Percentiles rank a stretch among this genome's conserved stretches.
phyloP scores from a whole-genome alignment of 2,797 vertebrate species.

The Bradypodion ventrale region DNA sequence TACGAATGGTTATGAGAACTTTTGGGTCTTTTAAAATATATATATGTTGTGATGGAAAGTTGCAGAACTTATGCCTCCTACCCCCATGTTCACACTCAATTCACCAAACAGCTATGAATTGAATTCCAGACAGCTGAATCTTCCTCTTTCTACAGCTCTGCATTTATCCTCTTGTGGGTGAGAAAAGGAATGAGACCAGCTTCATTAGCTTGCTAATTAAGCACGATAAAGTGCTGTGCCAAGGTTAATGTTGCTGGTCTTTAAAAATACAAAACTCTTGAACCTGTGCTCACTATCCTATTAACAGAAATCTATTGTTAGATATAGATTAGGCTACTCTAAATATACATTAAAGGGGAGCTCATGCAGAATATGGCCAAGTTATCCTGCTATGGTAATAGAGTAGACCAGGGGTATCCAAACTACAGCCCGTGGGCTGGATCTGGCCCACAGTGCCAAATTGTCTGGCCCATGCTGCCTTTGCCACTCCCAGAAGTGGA shows the following conservation, averaged over 20 bases:
- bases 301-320: slow-evolving; percentile 39
- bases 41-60: slow-evolving; percentile 10
- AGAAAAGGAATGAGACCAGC: slow-evolving; percentile 64
- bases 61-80: slow-evolving; percentile 53
- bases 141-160: slow-evolving; percentile 56
- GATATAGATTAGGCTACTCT: slow-evolving; percentile 26
- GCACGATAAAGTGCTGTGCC: slow-evolving; percentile 66
- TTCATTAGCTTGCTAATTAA: slow-evolving; percentile 75
- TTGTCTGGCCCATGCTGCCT: too few relatives aligned
- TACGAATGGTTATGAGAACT: slow-evolving; percentile 57
- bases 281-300: slow-evolving; percentile 60
- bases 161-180: slow-evolving; percentile 67
- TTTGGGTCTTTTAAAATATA: slow-evolving; percentile 46
- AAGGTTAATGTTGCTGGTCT: slow-evolving; percentile 70
- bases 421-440: too few relatives aligned
- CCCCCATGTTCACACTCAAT: slow-evolving; percentile 10
- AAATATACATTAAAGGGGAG: neutral
- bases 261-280: slow-evolving; percentile 69
- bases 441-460: too few relatives aligned
- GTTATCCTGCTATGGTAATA: too few relatives aligned
- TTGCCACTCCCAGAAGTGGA: too few relatives aligned
- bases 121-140: slow-evolving; percentile 55
- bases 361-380: too few relatives aligned
- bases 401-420: too few relatives aligned
- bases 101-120: slow-evolving; percentile 51